These are phyloP conservation scores for Liparis tanakae DNA, from an alignment of 2,797 vertebrate genomes.

Conservation along the genomic window DNA sequence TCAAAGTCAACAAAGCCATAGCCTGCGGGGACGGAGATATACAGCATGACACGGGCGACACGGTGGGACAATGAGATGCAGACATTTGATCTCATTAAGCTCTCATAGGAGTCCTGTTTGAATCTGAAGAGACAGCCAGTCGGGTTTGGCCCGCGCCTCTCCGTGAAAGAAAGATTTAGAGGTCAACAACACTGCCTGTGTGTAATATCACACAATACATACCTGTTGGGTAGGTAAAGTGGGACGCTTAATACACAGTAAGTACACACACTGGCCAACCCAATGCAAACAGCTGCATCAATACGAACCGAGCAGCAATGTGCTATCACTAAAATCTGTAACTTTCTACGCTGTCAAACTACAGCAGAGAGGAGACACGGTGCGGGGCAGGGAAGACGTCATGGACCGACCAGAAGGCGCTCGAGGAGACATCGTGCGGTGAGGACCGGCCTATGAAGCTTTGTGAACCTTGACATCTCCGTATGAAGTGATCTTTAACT, in stretches of 20 bases:
- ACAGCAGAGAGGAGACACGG: background rate
- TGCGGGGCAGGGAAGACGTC: constrained; percentile 10
- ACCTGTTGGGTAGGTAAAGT: constrained; percentile 24
- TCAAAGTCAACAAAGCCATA: constrained; percentile 95
- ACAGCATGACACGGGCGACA: constrained; percentile 11
- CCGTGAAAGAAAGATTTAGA: constrained; percentile 48
- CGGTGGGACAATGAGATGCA: constrained; percentile 32
- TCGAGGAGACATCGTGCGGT: constrained; percentile 12
- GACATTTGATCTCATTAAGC: constrained; percentile 28
- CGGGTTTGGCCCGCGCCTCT: background rate
- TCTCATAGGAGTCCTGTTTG: background rate
- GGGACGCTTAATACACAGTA: constrained; percentile 6
- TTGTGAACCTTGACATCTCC: background rate
- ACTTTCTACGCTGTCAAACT: constrained; percentile 6
- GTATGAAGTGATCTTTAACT: background rate
- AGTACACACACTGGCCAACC: constrained; percentile 1
- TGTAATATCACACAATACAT: constrained; percentile 36
- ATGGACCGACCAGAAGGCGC: background rate
- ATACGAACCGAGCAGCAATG: background rate
- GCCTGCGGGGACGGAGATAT: constrained; percentile 74
- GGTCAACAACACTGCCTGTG: constrained; percentile 48
- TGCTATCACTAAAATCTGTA: constrained; percentile 7
- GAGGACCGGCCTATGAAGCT: background rate
- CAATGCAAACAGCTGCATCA: constrained; percentile 8
- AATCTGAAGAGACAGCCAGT: constrained; percentile 19